Conservation (phyloP, 2,113 vertebrate species). For the Oncorhynchus keta region DNA sequence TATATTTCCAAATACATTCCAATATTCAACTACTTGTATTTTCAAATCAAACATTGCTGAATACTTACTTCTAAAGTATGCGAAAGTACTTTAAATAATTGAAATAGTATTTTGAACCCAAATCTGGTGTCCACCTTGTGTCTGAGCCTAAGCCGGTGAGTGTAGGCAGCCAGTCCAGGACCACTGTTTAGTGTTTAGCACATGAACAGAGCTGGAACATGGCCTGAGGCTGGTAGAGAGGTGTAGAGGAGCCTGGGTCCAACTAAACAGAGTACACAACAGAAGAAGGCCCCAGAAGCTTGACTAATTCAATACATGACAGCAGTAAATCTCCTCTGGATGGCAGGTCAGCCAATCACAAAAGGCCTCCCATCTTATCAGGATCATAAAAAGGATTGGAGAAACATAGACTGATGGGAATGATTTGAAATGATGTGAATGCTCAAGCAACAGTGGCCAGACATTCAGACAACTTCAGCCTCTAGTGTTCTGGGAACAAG, state of each 20-base stretch:
- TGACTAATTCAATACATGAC: slow-evolving; percentile 79
- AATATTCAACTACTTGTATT: too few relatives aligned
- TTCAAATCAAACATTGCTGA: too few relatives aligned
- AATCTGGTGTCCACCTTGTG: not conserved
- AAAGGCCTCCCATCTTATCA: slow-evolving; percentile 73
- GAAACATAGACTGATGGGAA: slow-evolving; percentile 63
- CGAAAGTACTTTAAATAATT: too few relatives aligned
- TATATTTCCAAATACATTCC: too few relatives aligned
- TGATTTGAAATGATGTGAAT: slow-evolving; percentile 60
- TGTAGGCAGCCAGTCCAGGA: slow-evolving; percentile 16
- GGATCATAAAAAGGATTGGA: slow-evolving; percentile 68
- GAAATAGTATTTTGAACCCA: too few relatives aligned
- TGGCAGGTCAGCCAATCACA: slow-evolving; percentile 75
- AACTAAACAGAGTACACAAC: slow-evolving; percentile 24
- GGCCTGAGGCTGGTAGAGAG: slow-evolving; percentile 62
- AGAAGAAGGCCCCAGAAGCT: slow-evolving; percentile 11
- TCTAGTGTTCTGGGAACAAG: slow-evolving; percentile 67
- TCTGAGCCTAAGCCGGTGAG: not conserved
- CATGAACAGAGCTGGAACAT: slow-evolving; percentile 65
- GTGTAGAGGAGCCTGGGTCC: slow-evolving; percentile 66
- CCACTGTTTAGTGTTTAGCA: slow-evolving; percentile 74
- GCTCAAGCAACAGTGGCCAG: slow-evolving; percentile 60
- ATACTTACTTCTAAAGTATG: too few relatives aligned
- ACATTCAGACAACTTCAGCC: slow-evolving; percentile 31
- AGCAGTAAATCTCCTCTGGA: slow-evolving; percentile 77